Percentiles rank a stretch among this genome's conserved stretches.
These are phyloP conservation scores for Megalops atlanticus DNA, from an alignment of 2,113 vertebrate species.

Conservation along the genomic window DNA sequence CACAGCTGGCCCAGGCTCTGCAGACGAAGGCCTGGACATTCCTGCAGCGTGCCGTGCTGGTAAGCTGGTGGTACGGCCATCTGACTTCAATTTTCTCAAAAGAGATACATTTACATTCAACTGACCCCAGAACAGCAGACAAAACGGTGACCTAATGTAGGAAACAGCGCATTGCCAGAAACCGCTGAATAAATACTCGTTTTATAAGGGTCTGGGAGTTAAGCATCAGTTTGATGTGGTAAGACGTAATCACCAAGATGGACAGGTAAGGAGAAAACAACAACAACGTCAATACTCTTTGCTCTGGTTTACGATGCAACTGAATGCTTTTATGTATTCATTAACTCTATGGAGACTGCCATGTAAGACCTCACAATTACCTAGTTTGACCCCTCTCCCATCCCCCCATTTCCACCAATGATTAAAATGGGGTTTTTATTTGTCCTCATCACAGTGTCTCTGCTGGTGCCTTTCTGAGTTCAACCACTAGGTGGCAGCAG, in stretches of 20 bases:
- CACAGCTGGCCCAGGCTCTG: not conserved
- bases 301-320: not conserved
- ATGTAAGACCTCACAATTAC: not conserved
- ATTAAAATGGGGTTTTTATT: not conserved
- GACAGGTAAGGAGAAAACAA: too few relatives aligned
- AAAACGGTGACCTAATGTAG: not conserved
- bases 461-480: slow-evolving; percentile 26
- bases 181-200: not conserved
- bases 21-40: not conserved
- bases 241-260: too few relatives aligned
- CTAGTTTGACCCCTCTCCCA: slow-evolving; percentile 15
- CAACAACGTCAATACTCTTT: not conserved
- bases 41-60: not conserved
- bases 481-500: slow-evolving; percentile 59
- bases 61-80: not conserved
- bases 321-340: not conserved
- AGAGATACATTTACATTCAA: not conserved
- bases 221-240: too few relatives aligned
- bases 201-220: not conserved
- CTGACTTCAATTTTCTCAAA: not conserved
- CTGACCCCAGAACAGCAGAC: not conserved
- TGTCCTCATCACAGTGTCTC: not conserved
- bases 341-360: not conserved
- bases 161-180: not conserved
- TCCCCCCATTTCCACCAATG: not conserved